Conservation (phyloP, 1,140 invertebrate genomes). For the Drosophila ambigua region DNA sequence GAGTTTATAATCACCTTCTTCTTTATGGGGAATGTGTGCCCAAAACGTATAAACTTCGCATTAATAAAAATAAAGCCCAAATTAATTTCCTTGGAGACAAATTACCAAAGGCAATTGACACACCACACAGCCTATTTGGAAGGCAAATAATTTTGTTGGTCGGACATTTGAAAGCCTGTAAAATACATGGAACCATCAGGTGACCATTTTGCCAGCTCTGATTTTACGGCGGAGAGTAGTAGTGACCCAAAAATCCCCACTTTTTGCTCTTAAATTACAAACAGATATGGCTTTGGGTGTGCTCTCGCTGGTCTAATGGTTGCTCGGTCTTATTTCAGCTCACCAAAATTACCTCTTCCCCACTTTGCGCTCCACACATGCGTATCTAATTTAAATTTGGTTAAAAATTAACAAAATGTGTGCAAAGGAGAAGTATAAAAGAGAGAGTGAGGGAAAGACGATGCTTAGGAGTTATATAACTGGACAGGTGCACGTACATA, state of each 20-base stretch:
- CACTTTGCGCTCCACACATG: conserved; percentile 18
- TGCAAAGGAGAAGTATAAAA: not conserved
- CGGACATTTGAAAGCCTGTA: conserved; percentile 65
- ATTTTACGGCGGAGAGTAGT: not conserved
- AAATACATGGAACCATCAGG: no score
- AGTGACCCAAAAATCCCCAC: not conserved
- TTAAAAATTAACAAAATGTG: conserved; percentile 38
- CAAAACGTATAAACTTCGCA: conserved; percentile 9
- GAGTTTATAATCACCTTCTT: no score
- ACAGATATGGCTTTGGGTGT: conserved; percentile 12
- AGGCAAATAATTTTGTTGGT: conserved; percentile 35
- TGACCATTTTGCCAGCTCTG: not conserved
- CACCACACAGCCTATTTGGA: conserved; percentile 29
- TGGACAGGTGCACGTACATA: no score
- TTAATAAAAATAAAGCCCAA: conserved; percentile 36
- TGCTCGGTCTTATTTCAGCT: conserved; percentile 48
- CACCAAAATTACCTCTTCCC: conserved; percentile 30
- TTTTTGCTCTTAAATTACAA: not conserved
- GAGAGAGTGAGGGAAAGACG: not conserved
- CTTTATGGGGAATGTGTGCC: no score
- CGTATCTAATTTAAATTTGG: conserved; percentile 47
- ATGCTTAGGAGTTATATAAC: no score
- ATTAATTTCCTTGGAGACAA: conserved; percentile 79
- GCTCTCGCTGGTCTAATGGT: conserved; percentile 9
- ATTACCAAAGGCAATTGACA: conserved; percentile 69